A percentile compares a stretch with the other conserved stretches of the same genome.
Evolutionary conservation across 2,888 invertebrate genomes (phyloP).

Genomic region (Zygothrica quintamaculata): DNA sequence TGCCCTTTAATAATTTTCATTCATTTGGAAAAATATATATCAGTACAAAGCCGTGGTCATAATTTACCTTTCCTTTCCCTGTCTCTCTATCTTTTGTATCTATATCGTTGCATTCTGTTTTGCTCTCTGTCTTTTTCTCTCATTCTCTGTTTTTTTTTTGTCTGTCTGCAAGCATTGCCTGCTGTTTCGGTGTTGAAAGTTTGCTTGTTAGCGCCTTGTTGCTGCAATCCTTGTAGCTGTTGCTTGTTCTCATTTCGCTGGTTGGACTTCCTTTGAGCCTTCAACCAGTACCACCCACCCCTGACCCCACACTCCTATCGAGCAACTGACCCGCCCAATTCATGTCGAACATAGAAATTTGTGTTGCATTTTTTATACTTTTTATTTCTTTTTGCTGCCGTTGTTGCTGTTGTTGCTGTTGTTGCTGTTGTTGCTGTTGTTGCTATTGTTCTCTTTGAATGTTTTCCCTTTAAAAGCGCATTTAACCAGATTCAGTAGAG

Average conservation of each 20-base stretch:
- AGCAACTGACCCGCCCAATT: conserved; percentile 51
- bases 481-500: conserved; percentile 24
- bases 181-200: background rate
- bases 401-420: conserved; percentile 17
- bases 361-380: conserved; percentile 51
- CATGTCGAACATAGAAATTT: conserved; percentile 75
- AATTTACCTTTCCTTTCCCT: conserved; percentile 25
- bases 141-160: conserved; percentile 23
- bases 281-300: too few relatives aligned
- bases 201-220: conserved; percentile 13
- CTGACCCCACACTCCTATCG: background rate
- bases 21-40: conserved; percentile 82
- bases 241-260: conserved; percentile 12
- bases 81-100: background rate
- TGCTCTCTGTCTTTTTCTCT: background rate
- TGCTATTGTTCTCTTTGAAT: conserved; percentile 24
- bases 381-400: conserved; percentile 10
- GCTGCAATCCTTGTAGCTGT: conserved; percentile 8
- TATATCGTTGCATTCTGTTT: background rate
- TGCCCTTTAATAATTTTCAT: conserved; percentile 82
- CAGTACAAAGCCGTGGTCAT: conserved; percentile 63
- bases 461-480: background rate
- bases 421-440: conserved; percentile 10
- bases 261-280: conserved; percentile 17
- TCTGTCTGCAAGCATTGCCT: background rate